Evolutionary conservation across 1,140 invertebrate species (phyloP).

Genomic region (Branchinecta lynchi): DNA sequence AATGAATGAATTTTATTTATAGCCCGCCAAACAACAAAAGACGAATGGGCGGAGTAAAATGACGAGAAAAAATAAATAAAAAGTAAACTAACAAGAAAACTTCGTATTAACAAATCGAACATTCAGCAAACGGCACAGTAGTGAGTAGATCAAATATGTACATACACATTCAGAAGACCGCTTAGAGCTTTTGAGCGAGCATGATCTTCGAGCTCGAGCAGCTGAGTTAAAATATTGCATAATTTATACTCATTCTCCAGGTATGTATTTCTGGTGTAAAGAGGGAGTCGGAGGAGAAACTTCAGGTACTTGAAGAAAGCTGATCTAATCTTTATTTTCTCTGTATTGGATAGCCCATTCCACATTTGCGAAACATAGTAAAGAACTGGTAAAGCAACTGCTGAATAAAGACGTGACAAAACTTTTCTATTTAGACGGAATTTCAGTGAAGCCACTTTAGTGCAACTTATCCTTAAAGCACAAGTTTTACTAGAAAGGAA

Average conservation of each 20-base stretch:
- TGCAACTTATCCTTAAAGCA: no score
- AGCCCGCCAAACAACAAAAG: no score
- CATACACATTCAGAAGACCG: conserved; percentile 5
- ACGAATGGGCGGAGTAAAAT: no score
- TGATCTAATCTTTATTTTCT: conserved; percentile 7
- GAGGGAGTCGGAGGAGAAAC: no score
- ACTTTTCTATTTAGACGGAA: conserved; percentile 3
- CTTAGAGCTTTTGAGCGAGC: conserved; percentile 1
- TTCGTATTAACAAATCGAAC: conserved; percentile 7
- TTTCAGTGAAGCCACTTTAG: not conserved
- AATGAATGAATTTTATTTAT: no score
- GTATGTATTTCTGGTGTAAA: no score
- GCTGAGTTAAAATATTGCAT: no score
- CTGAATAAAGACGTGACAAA: conserved; percentile 1
- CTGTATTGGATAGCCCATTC: conserved; percentile 5
- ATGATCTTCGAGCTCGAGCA: conserved; percentile 9
- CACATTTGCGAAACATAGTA: conserved; percentile 1
- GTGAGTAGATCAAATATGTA: no score
- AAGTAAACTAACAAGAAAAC: conserved; percentile 1
- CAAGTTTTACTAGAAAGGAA: no score
- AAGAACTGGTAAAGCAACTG: conserved; percentile 6
- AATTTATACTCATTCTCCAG: no score
- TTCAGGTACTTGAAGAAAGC: not conserved
- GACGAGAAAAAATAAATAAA: not conserved
- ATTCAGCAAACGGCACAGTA: conserved; percentile 1